A percentile compares a stretch with the other conserved stretches of the same genome.
Conservation (phyloP, 2,888 invertebrate genomes). For the Hermodice carunculata region DNA sequence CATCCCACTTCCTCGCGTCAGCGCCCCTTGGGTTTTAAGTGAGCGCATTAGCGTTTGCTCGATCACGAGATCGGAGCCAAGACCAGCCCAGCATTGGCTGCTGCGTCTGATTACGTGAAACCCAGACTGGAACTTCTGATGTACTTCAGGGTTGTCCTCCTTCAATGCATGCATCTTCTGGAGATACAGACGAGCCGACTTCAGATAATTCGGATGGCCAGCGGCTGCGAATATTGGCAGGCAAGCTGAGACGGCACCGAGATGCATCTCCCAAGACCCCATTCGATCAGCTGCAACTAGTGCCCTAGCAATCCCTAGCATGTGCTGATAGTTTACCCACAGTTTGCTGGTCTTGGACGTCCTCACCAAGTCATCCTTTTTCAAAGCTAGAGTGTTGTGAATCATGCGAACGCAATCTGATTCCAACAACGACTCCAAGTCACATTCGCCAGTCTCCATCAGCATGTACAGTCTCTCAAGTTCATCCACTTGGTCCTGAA, state of each 20-base stretch:
- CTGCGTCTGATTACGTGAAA: too few species aligned
- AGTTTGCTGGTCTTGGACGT: conserved; percentile 23
- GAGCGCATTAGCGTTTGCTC: conserved; percentile 34
- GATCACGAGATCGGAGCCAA: conserved; percentile 31
- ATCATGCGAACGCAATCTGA: conserved; percentile 8
- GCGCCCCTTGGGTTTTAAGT: too few species aligned
- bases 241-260: conserved; percentile 5
- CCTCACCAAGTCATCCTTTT: conserved; percentile 11
- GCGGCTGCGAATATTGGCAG: too few species aligned
- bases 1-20: conserved; percentile 1
- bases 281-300: conserved; percentile 24
- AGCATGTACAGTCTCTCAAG: conserved; percentile 12
- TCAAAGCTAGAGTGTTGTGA: not conserved
- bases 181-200: too few species aligned
- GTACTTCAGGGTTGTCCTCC: too few species aligned
- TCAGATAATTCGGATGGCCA: too few species aligned
- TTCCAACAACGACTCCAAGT: conserved; percentile 6
- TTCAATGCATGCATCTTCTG: too few species aligned
- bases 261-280: conserved; percentile 30
- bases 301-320: conserved; percentile 20
- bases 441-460: conserved; percentile 6
- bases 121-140: too few species aligned
- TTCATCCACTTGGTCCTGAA: conserved; percentile 10
- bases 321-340: conserved; percentile 25
- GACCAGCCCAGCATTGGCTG: conserved; percentile 33